Conservation (phyloP, 2,797 vertebrate species). For the Myiothlypis coronata region DNA sequence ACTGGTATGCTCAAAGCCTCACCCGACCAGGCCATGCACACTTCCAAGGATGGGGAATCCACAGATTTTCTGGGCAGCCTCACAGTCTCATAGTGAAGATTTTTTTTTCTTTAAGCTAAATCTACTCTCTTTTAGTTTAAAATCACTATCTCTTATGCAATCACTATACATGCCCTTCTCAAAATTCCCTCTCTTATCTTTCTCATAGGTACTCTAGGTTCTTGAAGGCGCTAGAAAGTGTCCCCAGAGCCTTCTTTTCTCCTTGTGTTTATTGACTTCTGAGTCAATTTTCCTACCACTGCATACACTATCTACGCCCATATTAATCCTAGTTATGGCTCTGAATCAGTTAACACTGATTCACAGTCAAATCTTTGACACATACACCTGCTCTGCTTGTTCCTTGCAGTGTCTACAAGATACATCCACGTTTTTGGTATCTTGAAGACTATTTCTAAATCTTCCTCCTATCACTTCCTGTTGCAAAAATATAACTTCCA, state of each 20-base stretch:
- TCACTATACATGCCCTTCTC: neutral
- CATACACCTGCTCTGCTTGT: neutral
- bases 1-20: neutral
- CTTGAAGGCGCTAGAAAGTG: neutral
- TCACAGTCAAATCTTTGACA: neutral
- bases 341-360: neutral
- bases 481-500: neutral
- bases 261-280: fast-evolving
- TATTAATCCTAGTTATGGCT: neutral
- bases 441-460: neutral
- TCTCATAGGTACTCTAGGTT: neutral
- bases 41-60: neutral
- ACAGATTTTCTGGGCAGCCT: neutral
- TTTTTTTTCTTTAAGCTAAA: neutral
- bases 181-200: neutral
- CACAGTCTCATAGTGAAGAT: neutral
- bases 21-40: fast-evolving
- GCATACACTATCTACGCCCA: fast-evolving
- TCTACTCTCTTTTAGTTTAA: neutral
- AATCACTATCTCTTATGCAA: neutral
- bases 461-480: neutral
- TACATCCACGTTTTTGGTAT: neutral
- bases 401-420: neutral
- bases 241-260: neutral
- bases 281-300: neutral